Percentiles rank a stretch among this genome's conserved stretches.
Conservation (phyloP, 1,140 invertebrate genomes). For the Planococcus citri region DNA sequence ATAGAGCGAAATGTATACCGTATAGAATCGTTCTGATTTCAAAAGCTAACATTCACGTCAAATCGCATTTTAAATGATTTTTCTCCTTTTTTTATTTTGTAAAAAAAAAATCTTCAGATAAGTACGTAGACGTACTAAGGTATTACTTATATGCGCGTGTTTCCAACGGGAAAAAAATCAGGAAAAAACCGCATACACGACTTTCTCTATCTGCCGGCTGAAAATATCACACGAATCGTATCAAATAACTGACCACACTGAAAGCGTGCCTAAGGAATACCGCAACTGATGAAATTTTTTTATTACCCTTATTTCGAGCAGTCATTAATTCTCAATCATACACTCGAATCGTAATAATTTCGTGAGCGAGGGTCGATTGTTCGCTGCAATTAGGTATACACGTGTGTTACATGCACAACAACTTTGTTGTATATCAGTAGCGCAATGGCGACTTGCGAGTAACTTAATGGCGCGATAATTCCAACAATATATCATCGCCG, state of each 20-base stretch:
- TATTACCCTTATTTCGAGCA: background rate
- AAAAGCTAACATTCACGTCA: too few species aligned
- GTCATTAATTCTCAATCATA: background rate
- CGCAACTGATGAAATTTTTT: background rate
- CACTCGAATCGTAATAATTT: too few species aligned
- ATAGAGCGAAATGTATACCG: too few species aligned
- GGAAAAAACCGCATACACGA: background rate
- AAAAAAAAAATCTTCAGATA: too few species aligned
- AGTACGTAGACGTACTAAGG: too few species aligned
- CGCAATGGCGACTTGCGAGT: too few species aligned
- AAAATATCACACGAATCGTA: background rate
- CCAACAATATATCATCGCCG: background rate
- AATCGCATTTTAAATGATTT: too few species aligned
- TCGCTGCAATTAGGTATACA: background rate
- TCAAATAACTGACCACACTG: background rate
- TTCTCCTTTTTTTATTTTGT: too few species aligned
- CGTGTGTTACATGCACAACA: background rate
- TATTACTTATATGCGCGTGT: too few species aligned
- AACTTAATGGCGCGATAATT: background rate
- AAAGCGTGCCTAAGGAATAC: background rate
- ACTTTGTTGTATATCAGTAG: too few species aligned
- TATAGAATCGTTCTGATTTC: too few species aligned
- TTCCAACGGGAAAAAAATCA: too few species aligned
- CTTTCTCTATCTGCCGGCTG: background rate
- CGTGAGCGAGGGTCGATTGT: background rate